Evolutionary conservation across 2,888 invertebrate genomes (phyloP).

Genomic region (Drosophila quinaria): DNA sequence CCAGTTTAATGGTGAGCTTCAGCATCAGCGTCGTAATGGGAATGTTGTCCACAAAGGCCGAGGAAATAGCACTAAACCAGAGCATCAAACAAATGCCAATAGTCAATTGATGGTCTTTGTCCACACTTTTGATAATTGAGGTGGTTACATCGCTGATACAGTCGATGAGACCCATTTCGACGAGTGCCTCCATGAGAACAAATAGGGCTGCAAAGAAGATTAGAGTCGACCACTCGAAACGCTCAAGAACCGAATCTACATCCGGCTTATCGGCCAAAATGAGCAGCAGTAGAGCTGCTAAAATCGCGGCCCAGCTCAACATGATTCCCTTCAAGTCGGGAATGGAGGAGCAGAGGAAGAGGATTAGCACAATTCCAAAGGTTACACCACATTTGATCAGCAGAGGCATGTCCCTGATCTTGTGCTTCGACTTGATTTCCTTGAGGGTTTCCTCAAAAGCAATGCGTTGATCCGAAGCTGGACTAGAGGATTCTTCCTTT

Average conservation of each 20-base stretch:
- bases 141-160: neutral
- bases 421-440: neutral
- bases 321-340: neutral
- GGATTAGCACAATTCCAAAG: neutral
- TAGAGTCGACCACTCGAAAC: slow-evolving; percentile 17
- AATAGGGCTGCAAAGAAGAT: slow-evolving; percentile 13
- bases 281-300: slow-evolving; percentile 1
- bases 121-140: neutral
- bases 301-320: slow-evolving; percentile 5
- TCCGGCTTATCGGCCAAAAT: neutral
- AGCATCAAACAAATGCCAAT: slow-evolving; percentile 1
- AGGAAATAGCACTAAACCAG: slow-evolving; percentile 3
- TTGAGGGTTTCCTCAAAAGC: neutral
- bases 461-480: too few relatives aligned
- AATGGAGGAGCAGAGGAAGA: neutral
- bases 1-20: neutral
- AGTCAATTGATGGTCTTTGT: neutral
- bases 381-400: slow-evolving; percentile 14
- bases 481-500: neutral
- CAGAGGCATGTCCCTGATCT: neutral
- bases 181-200: slow-evolving; percentile 13
- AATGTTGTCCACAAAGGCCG: slow-evolving; percentile 22
- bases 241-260: neutral
- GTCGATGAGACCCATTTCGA: slow-evolving; percentile 16
- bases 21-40: slow-evolving; percentile 15